These are phyloP conservation scores for Paracanthobrama guichenoti DNA, from an alignment of 2,113 vertebrate species.

Conservation along the genomic window DNA sequence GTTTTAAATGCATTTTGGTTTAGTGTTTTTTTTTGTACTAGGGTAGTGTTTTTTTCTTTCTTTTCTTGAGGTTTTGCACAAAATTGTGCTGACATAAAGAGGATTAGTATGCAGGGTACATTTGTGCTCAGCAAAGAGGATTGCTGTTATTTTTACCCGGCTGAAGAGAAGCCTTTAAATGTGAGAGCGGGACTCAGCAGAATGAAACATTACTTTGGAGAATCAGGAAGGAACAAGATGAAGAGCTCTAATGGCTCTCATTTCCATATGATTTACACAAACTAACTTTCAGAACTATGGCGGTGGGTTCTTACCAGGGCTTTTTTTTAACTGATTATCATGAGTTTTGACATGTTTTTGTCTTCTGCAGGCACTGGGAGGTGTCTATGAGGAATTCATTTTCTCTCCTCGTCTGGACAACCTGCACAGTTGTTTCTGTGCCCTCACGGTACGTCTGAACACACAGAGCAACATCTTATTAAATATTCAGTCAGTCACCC, in stretches of 20 bases:
- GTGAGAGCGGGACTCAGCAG: not conserved
- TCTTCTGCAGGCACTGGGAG: conserved; percentile 82
- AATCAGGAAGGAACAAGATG: not conserved
- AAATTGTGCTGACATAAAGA: conserved; percentile 26
- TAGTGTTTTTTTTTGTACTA: too few relatives aligned
- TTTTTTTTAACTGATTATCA: not conserved
- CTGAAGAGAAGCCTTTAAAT: conserved; percentile 14
- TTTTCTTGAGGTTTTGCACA: not conserved
- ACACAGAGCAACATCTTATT: not conserved
- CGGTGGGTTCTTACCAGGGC: not conserved
- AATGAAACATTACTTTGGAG: conserved; percentile 11
- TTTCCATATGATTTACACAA: conserved; percentile 31
- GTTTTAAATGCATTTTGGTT: too few relatives aligned
- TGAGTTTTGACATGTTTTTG: conserved; percentile 25
- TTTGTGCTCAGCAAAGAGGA: conserved; percentile 25
- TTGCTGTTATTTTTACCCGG: conserved; percentile 15
- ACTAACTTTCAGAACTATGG: not conserved
- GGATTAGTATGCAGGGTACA: conserved; percentile 10
- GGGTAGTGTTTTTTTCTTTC: too few relatives aligned
- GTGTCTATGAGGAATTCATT: conserved; percentile 92
- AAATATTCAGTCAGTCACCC: conserved; percentile 33
- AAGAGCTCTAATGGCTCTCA: not conserved
- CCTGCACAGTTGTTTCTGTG: conserved; percentile 97
- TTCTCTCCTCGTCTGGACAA: conserved; percentile 95
- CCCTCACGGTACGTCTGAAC: conserved; percentile 82